phyloP scores from a whole-genome alignment of 2,888 invertebrate genomes.

The Stramonita haemastoma region DNA sequence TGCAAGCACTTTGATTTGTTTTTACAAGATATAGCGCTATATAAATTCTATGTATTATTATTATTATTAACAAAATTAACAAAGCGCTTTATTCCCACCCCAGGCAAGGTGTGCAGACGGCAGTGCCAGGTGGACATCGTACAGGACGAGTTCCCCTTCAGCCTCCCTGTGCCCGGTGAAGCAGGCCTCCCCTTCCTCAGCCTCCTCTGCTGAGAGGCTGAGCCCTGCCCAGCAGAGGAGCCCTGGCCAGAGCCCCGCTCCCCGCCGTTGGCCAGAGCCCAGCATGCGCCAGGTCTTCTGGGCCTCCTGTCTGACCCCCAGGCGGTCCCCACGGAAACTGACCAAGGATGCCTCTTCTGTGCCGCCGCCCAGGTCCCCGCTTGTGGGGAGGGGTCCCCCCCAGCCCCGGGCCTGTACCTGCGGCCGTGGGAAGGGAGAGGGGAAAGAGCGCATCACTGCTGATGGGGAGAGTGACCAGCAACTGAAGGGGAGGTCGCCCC shows the following conservation, averaged over 20 bases:
- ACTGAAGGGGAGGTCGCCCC: not conserved
- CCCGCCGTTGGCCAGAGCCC: not conserved
- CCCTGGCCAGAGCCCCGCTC: not conserved
- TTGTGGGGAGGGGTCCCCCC: not conserved
- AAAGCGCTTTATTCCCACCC: not conserved
- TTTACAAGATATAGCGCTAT: no score
- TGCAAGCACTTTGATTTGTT: no score
- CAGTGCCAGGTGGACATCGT: not conserved
- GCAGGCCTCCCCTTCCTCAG: not conserved
- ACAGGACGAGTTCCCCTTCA: slow-evolving; percentile 28
- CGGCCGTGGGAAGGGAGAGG: not conserved
- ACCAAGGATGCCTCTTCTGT: not conserved
- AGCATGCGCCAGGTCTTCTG: not conserved
- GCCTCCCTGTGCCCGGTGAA: not conserved
- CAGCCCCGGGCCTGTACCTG: not conserved
- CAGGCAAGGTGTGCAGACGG: slow-evolving; percentile 16
- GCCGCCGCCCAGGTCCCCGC: not conserved
- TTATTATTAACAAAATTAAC: no score
- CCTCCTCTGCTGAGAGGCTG: not conserved
- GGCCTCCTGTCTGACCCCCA: not conserved
- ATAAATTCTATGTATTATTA: no score
- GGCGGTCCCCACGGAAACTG: not conserved
- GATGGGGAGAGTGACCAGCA: not conserved
- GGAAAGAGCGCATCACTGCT: not conserved
- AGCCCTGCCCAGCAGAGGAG: not conserved